Evolutionary conservation across 2,888 invertebrate species (phyloP).

Genomic region (Uropetala carovei): DNA sequence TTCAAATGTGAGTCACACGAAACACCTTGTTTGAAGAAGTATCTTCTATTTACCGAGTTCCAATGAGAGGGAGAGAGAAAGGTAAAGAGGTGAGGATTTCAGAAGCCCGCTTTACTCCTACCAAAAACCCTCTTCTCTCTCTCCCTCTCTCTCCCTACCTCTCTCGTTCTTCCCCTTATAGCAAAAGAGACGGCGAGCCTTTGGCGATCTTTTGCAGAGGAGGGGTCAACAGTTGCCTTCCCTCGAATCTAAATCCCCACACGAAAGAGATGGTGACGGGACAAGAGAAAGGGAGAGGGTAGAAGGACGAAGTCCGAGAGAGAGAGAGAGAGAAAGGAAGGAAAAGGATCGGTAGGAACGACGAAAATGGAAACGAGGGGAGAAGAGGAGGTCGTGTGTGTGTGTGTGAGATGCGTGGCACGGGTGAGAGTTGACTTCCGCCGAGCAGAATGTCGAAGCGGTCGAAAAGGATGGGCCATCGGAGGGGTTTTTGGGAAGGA

Average conservation of each 20-base stretch:
- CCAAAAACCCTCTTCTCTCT: neutral
- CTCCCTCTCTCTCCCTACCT: neutral
- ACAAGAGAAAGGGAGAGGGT: neutral
- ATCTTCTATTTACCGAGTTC: slow-evolving; percentile 29
- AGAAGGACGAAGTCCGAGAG: neutral
- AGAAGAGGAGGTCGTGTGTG: slow-evolving; percentile 67
- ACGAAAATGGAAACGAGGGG: slow-evolving; percentile 15
- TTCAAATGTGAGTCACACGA: slow-evolving; percentile 14
- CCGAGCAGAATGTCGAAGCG: slow-evolving; percentile 12
- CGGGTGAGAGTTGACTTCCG: slow-evolving; percentile 1
- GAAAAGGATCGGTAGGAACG: slow-evolving; percentile 65
- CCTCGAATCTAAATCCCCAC: neutral
- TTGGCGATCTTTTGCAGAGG: neutral
- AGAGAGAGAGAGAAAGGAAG: slow-evolving; percentile 41
- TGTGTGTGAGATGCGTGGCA: neutral
- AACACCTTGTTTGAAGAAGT: slow-evolving; percentile 41
- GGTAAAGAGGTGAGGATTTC: slow-evolving; percentile 24
- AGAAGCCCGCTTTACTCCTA: neutral
- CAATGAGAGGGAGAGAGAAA: slow-evolving; percentile 52
- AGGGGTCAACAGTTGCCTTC: slow-evolving; percentile 35
- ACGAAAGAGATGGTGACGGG: slow-evolving; percentile 9
- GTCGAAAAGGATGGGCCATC: slow-evolving; percentile 48
- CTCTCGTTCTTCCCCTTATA: too few relatives aligned
- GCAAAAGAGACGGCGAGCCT: slow-evolving; percentile 45
- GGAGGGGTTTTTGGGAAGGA: slow-evolving; percentile 1